Percentiles rank a stretch among this genome's conserved stretches.
Conservation (phyloP, 2,797 vertebrate genomes). For the Cheirogaleus major region DNA sequence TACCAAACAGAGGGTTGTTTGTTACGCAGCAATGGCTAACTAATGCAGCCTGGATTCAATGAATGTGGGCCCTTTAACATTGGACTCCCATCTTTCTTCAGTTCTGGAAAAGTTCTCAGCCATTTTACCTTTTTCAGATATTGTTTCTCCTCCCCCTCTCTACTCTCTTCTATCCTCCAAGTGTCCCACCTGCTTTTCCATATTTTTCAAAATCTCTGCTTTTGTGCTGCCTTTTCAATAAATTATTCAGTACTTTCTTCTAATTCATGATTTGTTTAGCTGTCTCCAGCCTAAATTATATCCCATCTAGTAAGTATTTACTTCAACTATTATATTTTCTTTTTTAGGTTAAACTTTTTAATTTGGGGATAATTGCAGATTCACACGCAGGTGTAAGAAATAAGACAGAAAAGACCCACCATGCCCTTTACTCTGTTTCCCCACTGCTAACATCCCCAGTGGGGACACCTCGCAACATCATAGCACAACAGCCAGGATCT, state of each 20-base stretch:
- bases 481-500: neutral
- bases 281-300: neutral
- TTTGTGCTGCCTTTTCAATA: neutral
- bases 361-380: neutral
- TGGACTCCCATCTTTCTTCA: neutral
- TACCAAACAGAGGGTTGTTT: no score
- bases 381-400: neutral
- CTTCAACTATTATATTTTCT: neutral
- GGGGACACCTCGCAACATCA: neutral
- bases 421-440: neutral
- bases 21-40: neutral
- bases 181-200: neutral
- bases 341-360: neutral
- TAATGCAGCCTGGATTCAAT: no score
- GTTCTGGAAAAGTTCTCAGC: neutral
- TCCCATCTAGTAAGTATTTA: neutral
- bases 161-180: neutral
- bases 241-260: neutral
- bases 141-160: neutral
- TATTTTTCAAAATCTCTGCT: neutral
- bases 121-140: neutral
- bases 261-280: neutral
- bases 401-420: accelerated
- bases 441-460: accelerated
- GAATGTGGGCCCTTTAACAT: neutral